Percentiles rank a stretch among this genome's conserved stretches.
These are phyloP conservation scores for Lamprotornis superbus DNA, from an alignment of 2,113 vertebrate genomes.

Conservation along the genomic window DNA sequence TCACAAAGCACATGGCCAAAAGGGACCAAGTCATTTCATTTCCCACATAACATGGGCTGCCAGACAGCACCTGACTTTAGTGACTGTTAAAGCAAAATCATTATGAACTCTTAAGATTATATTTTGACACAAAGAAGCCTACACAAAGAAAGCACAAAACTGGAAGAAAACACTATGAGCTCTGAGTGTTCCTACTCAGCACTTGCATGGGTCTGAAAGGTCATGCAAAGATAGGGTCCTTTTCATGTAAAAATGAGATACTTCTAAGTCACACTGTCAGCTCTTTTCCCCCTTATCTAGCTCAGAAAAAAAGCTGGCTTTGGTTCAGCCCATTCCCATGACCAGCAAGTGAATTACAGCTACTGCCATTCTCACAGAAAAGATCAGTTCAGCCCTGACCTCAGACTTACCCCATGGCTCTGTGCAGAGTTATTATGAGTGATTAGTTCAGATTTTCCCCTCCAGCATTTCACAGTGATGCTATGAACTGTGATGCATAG, in stretches of 20 bases:
- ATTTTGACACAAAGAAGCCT: neutral
- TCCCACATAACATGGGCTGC: neutral
- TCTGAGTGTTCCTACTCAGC: neutral
- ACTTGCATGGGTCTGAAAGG: neutral
- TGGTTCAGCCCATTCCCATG: conserved; percentile 28
- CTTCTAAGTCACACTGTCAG: neutral
- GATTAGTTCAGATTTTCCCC: conserved; percentile 48
- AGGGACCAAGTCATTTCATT: neutral
- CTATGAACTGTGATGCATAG: neutral
- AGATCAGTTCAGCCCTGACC: conserved; percentile 31
- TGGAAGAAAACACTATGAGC: rapidly evolving
- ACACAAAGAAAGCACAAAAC: neutral
- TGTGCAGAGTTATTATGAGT: conserved; percentile 11
- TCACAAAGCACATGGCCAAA: neutral
- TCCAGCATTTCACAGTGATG: neutral
- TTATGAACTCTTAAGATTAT: neutral
- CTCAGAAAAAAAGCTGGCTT: neutral
- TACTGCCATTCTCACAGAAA: conserved; percentile 13
- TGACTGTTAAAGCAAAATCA: neutral
- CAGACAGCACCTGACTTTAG: neutral
- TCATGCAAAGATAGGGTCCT: neutral
- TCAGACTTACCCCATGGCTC: neutral
- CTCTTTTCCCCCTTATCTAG: neutral
- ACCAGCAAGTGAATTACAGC: conserved; percentile 1
- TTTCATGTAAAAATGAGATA: neutral